phyloP scores from a whole-genome alignment of 92 coral and sea anemone species.

The Siderastrea radians region DNA sequence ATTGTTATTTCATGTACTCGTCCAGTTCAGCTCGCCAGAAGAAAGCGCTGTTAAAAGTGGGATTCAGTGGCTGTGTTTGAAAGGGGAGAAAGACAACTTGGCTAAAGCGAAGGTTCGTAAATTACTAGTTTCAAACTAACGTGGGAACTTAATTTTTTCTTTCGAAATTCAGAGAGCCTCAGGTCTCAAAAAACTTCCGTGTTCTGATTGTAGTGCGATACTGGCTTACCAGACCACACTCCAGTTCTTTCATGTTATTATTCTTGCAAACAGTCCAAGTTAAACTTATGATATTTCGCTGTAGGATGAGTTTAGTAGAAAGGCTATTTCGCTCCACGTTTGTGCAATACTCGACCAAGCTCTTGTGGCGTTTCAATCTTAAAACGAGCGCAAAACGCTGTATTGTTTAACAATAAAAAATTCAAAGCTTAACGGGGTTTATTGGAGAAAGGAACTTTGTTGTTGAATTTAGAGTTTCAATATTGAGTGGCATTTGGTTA shows the following conservation, averaged over 20 bases:
- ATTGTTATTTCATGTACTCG: constrained; percentile 76
- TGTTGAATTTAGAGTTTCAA: background rate
- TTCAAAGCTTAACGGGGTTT: background rate
- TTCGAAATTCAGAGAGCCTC: constrained; percentile 25
- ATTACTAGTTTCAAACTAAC: background rate
- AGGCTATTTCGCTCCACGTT: background rate
- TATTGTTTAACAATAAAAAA: background rate
- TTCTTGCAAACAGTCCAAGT: background rate
- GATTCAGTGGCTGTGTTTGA: constrained; percentile 82
- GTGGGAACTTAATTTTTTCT: background rate
- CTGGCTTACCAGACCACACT: constrained; percentile 10
- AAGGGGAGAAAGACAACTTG: constrained; percentile 59
- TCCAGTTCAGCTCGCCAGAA: constrained; percentile 72
- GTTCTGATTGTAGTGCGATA: constrained; percentile 14
- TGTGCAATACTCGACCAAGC: background rate
- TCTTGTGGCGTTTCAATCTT: background rate
- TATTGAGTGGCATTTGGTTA: background rate
- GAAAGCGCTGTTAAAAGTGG: constrained; percentile 56
- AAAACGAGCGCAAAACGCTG: background rate
- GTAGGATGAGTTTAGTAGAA: background rate
- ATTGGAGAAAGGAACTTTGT: background rate
- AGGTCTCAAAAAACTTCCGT: constrained; percentile 36
- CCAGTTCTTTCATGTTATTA: constrained; percentile 4
- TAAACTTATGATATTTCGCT: background rate
- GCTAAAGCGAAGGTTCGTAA: constrained; percentile 77